Base-by-base conservation (phyloP, 1,140 invertebrate species). In the Formica selysi region DNA sequence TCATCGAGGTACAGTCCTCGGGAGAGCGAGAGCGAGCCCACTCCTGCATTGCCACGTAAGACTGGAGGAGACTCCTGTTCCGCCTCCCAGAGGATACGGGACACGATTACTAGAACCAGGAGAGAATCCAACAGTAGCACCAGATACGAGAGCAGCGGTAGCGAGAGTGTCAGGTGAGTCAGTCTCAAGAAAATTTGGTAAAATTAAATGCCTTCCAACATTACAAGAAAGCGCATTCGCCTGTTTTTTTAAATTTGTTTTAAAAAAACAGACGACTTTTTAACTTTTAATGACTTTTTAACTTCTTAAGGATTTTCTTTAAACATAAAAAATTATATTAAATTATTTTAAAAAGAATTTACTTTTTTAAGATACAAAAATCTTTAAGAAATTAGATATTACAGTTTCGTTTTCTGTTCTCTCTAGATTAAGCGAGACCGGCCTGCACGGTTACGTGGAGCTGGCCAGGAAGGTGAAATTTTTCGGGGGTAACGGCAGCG, bases 21-120 rank as follows among this genome's bases (percentile, higher is more conserved):
- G 48, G 95, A 95, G 87, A 95, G 95, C 78, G 95, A 95, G 76
- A 95, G 95, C 73, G 95, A 95, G 68, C 95, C 95, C 13, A 95
- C 95, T 7, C 94, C 95, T 0, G 94, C 93, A 4, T 86, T 95
- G 8, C 94, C 94, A 2, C 90, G 94, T 32, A 95, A 94, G 93
- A 94, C 86, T 0, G 89, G 91, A 6, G 93, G 93, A 76, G 95
- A 95, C 51, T 95, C 94, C 2, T 94, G 90, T 54, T 92, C 91
- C 0, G 92, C 94, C 0, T 95, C 95, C 29, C 95, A 95, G 61
- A 93, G 94, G 76, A 94, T 95, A 83, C 91, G 95, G 4, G 95
- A 95, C 80, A 92, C 95, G 11, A 95, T 95, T 76, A 94, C 93
- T 38, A 93, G 95, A 74, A 95, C 94, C 7, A 93, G 95, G 54